A percentile compares a stretch with the other conserved stretches of the same genome.
Conservation (phyloP, 2,888 invertebrate genomes). For the Acronicta leporina region DNA sequence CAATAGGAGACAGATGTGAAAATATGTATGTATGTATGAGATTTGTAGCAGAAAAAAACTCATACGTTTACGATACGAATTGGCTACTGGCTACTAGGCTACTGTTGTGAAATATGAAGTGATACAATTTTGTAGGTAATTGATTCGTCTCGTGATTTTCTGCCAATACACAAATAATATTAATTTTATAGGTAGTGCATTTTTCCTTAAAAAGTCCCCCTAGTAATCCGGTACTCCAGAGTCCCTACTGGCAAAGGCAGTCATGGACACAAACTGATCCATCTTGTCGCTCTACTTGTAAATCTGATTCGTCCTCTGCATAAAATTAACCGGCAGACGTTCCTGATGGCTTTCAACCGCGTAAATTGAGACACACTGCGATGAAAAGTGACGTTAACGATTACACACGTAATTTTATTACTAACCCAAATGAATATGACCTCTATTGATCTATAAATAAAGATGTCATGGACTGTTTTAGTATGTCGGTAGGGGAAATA, state of each 20-base stretch:
- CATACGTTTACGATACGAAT: no score
- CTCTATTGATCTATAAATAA: neutral
- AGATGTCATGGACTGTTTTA: neutral
- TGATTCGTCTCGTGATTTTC: no score
- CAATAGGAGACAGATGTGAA: no score
- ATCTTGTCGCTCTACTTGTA: neutral
- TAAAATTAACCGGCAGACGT: neutral
- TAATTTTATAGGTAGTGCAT: no score
- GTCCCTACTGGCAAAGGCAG: neutral
- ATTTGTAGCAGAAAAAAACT: no score
- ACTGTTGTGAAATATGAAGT: no score
- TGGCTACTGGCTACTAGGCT: no score
- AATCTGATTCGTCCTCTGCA: conserved; percentile 1
- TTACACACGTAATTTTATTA: conserved; percentile 11
- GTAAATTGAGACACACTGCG: conserved; percentile 50
- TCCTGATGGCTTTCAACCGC: conserved; percentile 18
- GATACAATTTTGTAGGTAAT: no score
- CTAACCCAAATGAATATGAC: conserved; percentile 16
- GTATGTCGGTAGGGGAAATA: conserved; percentile 27
- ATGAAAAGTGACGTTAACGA: conserved; percentile 46
- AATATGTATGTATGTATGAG: no score
- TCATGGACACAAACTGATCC: neutral
- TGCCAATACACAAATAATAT: no score
- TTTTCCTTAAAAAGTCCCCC: no score
- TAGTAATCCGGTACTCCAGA: no score